phyloP scores from a whole-genome alignment of 35 echinoderm and acorn worm species.

The Antedon bifida region DNA sequence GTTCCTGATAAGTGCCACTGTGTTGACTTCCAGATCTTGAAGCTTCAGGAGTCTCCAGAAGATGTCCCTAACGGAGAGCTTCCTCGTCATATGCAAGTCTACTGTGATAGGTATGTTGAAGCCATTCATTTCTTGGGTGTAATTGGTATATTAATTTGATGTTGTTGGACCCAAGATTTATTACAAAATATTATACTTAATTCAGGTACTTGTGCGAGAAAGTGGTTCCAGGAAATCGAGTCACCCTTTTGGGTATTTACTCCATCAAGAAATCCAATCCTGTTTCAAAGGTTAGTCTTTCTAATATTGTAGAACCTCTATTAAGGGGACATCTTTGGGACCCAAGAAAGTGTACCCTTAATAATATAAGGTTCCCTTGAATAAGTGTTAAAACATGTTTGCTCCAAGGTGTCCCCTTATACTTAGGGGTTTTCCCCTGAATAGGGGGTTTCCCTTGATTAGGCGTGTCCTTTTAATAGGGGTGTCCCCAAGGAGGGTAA shows the following conservation, averaged over 20 bases:
- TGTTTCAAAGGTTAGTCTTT: slow-evolving; percentile 67
- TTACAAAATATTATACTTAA: too few relatives aligned
- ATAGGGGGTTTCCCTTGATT: too few relatives aligned
- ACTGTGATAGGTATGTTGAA: slow-evolving; percentile 75
- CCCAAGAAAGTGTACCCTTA: too few relatives aligned
- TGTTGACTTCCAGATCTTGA: slow-evolving; percentile 92
- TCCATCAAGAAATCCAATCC: slow-evolving; percentile 89
- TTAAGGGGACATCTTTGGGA: too few relatives aligned
- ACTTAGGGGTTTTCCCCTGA: too few relatives aligned
- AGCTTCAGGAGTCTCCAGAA: slow-evolving; percentile 90
- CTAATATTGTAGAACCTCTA: too few relatives aligned
- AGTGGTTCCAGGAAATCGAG: slow-evolving; percentile 90
- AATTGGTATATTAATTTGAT: slow-evolving; percentile 7
- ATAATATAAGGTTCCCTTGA: too few relatives aligned
- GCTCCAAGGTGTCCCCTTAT: too few relatives aligned
- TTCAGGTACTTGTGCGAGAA: slow-evolving; percentile 93
- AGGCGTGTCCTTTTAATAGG: too few relatives aligned
- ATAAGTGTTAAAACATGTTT: too few relatives aligned
- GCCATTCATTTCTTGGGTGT: not conserved
- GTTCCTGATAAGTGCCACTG: slow-evolving; percentile 98
- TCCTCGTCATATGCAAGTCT: slow-evolving; percentile 90
- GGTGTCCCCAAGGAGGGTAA: too few relatives aligned
- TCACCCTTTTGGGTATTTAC: slow-evolving; percentile 86
- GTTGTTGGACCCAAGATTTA: too few relatives aligned
- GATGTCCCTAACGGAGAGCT: slow-evolving; percentile 95